Conservation (phyloP, 2,888 invertebrate species). For the Drosophila koepferae region DNA sequence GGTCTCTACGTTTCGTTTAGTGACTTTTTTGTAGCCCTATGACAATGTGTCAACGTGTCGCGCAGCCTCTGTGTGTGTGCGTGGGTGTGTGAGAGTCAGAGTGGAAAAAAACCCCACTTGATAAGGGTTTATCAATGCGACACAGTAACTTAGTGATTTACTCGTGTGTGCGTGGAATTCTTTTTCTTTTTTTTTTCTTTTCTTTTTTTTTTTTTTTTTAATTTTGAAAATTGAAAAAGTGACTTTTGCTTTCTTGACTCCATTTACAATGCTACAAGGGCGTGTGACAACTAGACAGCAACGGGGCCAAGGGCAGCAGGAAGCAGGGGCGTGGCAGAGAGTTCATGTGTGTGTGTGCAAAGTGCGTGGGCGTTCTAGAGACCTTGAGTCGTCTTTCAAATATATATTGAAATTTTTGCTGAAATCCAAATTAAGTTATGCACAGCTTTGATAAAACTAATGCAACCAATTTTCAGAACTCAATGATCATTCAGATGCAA, state of each 20-base stretch:
- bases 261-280: conserved; percentile 54
- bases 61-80: conserved; percentile 19
- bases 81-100: conserved; percentile 26
- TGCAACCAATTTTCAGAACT: conserved; percentile 20
- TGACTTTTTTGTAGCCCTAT: conserved; percentile 69
- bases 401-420: conserved; percentile 54
- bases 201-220: conserved; percentile 65
- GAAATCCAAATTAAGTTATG: conserved; percentile 46
- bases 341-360: conserved; percentile 15
- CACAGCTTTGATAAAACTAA: conserved; percentile 21
- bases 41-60: conserved; percentile 80
- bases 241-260: conserved; percentile 80
- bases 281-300: conserved; percentile 53
- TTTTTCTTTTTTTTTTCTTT: background rate
- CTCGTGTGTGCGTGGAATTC: conserved; percentile 69
- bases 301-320: conserved; percentile 8
- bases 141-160: conserved; percentile 82
- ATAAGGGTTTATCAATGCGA: conserved; percentile 82
- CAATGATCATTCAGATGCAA: conserved; percentile 2
- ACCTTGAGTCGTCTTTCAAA: conserved; percentile 26
- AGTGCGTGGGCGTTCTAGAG: conserved; percentile 34
- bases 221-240: conserved; percentile 83
- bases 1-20: conserved; percentile 69
- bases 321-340: background rate
- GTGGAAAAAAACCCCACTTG: conserved; percentile 62